phyloP scores from a whole-genome alignment of 2,797 vertebrate genomes.

The Fistularia commersonii region DNA sequence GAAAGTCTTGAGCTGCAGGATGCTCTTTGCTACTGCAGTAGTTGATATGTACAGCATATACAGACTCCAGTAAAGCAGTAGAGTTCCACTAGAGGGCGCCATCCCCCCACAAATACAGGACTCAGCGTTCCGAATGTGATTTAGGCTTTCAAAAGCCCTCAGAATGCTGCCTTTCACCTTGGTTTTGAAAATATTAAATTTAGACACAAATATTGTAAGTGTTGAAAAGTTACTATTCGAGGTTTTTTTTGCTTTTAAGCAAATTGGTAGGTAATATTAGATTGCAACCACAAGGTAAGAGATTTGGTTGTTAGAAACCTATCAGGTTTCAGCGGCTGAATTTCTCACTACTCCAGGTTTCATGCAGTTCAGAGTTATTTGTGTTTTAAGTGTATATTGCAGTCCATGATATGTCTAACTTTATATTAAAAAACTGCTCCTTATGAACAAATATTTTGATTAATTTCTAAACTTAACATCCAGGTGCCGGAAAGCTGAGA shows the following conservation, averaged over 20 bases:
- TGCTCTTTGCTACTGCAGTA: too few relatives aligned
- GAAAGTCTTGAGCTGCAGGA: too few relatives aligned
- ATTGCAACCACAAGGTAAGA: neutral
- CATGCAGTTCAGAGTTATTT: neutral
- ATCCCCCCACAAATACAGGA: conserved; percentile 16
- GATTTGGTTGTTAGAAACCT: neutral
- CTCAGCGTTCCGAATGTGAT: too few relatives aligned
- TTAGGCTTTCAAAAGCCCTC: neutral
- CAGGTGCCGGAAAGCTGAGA: conserved; percentile 11
- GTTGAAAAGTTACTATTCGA: too few relatives aligned
- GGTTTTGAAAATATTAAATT: too few relatives aligned
- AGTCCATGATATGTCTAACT: neutral
- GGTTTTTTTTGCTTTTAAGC: neutral
- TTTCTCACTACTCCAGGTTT: neutral
- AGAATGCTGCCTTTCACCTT: neutral
- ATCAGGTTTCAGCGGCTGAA: too few relatives aligned
- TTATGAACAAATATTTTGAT: conserved; percentile 10
- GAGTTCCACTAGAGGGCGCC: conserved; percentile 55
- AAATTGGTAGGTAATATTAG: neutral
- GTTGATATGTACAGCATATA: too few relatives aligned
- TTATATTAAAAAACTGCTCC: neutral
- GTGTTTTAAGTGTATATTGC: too few relatives aligned
- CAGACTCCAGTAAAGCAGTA: too few relatives aligned
- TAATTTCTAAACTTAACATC: conserved; percentile 24
- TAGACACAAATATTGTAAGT: too few relatives aligned